phyloP scores from a whole-genome alignment of 2,888 invertebrate genomes.

The Campoplex capitator region DNA sequence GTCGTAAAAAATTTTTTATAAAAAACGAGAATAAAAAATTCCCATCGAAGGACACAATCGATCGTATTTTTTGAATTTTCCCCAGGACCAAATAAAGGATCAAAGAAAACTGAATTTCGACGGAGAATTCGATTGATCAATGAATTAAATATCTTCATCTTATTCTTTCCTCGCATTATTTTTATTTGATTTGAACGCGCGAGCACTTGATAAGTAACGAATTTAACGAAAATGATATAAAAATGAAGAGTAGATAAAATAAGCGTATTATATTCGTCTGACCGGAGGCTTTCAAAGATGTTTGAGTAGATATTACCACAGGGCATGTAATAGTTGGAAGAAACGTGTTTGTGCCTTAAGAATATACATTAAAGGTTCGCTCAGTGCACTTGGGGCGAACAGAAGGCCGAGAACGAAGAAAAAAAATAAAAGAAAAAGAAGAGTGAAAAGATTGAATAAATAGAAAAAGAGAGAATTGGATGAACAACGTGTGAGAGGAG shows the following conservation, averaged over 20 bases:
- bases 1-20: not conserved
- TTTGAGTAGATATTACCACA: conserved; percentile 15
- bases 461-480: not conserved
- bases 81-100: not conserved
- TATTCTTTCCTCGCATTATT: not conserved
- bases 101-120: not conserved
- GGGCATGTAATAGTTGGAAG: not conserved
- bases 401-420: conserved; percentile 14
- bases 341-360: conserved; percentile 24
- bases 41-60: not conserved
- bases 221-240: not conserved
- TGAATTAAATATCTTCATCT: not conserved
- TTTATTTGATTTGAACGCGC: not conserved
- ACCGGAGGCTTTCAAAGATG: conserved; percentile 1
- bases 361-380: conserved; percentile 16
- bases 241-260: not conserved
- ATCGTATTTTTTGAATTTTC: not conserved
- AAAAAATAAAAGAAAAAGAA: not conserved
- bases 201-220: not conserved
- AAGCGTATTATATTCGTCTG: conserved; percentile 16
- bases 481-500: not conserved
- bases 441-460: not conserved
- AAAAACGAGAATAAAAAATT: not conserved
- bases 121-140: not conserved
- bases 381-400: not conserved